These are phyloP conservation scores for Goniozus legneri DNA, from an alignment of 1,140 invertebrate genomes.

Conservation along the genomic window DNA sequence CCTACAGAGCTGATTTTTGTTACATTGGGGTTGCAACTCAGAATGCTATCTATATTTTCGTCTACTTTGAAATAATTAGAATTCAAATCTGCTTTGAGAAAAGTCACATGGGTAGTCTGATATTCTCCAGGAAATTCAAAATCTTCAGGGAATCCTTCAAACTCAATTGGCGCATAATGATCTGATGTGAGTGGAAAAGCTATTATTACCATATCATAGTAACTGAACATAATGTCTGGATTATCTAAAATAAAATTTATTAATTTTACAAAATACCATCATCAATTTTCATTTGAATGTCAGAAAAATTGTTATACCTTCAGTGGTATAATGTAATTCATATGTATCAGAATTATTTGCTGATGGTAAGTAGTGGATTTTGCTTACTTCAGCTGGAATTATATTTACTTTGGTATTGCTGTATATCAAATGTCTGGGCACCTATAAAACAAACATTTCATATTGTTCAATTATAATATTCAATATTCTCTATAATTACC, in stretches of 20 bases:
- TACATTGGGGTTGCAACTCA: slow-evolving; percentile 53
- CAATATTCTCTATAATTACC: no score
- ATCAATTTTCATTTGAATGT: neutral
- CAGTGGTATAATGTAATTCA: slow-evolving; percentile 28
- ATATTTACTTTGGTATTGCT: slow-evolving; percentile 45
- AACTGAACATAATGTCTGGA: slow-evolving; percentile 17
- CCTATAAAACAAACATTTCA: slow-evolving; percentile 25
- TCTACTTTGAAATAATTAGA: slow-evolving; percentile 49
- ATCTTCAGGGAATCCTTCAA: slow-evolving; percentile 37
- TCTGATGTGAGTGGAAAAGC: slow-evolving; percentile 58
- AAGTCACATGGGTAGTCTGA: slow-evolving; percentile 60
- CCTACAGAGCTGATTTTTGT: slow-evolving; percentile 46
- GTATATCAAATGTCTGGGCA: slow-evolving; percentile 39
- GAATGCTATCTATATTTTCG: slow-evolving; percentile 43
- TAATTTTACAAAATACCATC: slow-evolving; percentile 11
- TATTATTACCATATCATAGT: slow-evolving; percentile 63
- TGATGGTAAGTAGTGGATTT: slow-evolving; percentile 28
- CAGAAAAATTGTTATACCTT: slow-evolving; percentile 26
- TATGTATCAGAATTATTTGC: slow-evolving; percentile 19
- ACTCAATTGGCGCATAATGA: slow-evolving; percentile 35
- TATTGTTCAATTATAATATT: slow-evolving; percentile 8
- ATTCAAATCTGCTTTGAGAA: slow-evolving; percentile 58
- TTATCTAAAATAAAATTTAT: slow-evolving; percentile 27
- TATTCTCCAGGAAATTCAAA: slow-evolving; percentile 44
- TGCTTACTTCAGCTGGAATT: slow-evolving; percentile 36